Percentiles rank a stretch among this genome's conserved stretches.
Evolutionary conservation across 2,888 invertebrate genomes (phyloP).

Genomic region (Clitarchus hookeri): DNA sequence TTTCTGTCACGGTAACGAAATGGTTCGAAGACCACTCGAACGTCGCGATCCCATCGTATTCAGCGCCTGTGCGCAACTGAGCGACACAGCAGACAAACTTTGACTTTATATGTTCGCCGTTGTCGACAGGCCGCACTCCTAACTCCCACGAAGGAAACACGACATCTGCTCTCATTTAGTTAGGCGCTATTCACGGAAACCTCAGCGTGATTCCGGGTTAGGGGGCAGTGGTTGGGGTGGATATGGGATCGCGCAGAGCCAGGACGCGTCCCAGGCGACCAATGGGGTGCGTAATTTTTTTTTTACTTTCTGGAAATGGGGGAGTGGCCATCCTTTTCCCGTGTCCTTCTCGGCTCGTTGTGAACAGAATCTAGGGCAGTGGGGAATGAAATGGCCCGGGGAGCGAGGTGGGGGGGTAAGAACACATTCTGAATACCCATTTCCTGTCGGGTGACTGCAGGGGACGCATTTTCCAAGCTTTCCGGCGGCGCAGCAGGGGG

Average conservation of each 20-base stretch:
- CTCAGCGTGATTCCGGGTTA: not conserved
- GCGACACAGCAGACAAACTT: too few species aligned
- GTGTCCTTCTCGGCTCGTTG: not conserved
- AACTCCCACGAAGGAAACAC: not conserved
- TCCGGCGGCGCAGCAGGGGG: too few species aligned
- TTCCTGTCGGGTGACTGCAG: not conserved
- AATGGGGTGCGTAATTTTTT: not conserved
- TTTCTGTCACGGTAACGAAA: too few species aligned
- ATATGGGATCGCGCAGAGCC: too few species aligned
- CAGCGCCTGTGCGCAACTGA: too few species aligned
- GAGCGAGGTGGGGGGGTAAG: not conserved
- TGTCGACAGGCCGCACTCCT: too few species aligned
- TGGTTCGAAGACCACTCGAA: too few species aligned
- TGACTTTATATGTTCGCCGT: too few species aligned
- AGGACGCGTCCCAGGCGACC: not conserved
- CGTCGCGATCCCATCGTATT: too few species aligned
- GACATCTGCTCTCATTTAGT: not conserved
- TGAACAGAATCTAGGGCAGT: not conserved
- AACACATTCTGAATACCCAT: not conserved
- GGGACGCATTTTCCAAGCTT: too few species aligned
- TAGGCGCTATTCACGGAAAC: not conserved
- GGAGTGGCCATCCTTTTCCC: not conserved
- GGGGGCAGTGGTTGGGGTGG: not conserved
- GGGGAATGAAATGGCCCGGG: not conserved
- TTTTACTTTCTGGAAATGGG: not conserved